These are phyloP conservation scores for Tympanoctomys barrerae DNA, from an alignment of 2,797 vertebrate genomes.

Conservation along the genomic window DNA sequence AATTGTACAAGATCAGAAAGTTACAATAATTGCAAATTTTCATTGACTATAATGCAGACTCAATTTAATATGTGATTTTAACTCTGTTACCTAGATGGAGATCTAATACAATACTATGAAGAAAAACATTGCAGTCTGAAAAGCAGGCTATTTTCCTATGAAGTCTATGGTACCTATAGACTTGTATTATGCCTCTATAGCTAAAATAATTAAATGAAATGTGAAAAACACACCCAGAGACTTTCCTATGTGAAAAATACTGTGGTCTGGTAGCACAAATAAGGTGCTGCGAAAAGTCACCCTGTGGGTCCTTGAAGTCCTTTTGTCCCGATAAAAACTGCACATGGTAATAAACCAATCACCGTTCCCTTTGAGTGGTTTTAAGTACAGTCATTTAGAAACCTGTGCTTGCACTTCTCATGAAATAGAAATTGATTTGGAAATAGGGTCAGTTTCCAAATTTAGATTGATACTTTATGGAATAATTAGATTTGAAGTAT, in stretches of 20 bases:
- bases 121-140: not conserved
- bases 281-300: slow-evolving; percentile 23
- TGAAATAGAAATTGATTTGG: slow-evolving; percentile 68
- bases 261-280: slow-evolving; percentile 27
- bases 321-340: slow-evolving; percentile 34
- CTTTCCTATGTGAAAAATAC: not conserved
- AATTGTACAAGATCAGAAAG: not conserved
- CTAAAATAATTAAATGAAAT: slow-evolving; percentile 61
- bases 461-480: slow-evolving; percentile 61
- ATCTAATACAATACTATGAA: not conserved
- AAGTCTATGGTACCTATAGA: not conserved
- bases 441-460: slow-evolving; percentile 64
- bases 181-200: not conserved
- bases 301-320: slow-evolving; percentile 14
- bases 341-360: slow-evolving; percentile 59
- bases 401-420: slow-evolving; percentile 14
- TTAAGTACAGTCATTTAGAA: slow-evolving; percentile 53
- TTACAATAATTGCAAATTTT: slow-evolving; percentile 7
- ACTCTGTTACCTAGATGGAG: not conserved
- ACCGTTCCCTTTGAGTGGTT: not conserved
- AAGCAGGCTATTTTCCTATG: not conserved
- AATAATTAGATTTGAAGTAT: slow-evolving; percentile 42
- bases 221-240: not conserved
- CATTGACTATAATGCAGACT: not conserved
- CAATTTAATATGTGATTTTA: not conserved